Conservation (phyloP, 2,797 vertebrate species). For the Gouania willdenowi region DNA sequence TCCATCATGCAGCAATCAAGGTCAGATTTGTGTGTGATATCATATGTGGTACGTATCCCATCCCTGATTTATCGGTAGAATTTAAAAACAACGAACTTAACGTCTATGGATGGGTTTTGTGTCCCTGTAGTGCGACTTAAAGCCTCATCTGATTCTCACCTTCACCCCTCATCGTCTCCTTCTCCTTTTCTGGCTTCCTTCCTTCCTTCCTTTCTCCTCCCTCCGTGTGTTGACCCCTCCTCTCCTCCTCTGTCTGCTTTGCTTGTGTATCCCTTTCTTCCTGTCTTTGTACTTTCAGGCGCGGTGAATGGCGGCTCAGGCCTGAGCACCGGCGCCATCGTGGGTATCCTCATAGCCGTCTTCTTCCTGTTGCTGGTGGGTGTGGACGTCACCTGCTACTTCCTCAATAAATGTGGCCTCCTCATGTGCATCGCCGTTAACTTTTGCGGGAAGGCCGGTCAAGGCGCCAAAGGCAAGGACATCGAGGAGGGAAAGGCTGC, state of each 20-base stretch:
- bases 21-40: too few species aligned
- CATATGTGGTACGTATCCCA: too few species aligned
- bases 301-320: constrained; percentile 68
- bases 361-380: constrained; percentile 89
- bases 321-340: constrained; percentile 91
- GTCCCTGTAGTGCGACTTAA: too few species aligned
- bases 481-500: constrained; percentile 96
- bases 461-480: constrained; percentile 91
- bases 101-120: too few species aligned
- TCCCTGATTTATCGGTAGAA: too few species aligned
- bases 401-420: constrained; percentile 97
- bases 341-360: constrained; percentile 93
- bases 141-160: constrained; percentile 20
- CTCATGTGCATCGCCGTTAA: constrained; percentile 98
- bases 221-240: constrained; percentile 19
- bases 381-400: constrained; percentile 96
- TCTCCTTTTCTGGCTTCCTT: constrained; percentile 15
- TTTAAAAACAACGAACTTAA: too few species aligned
- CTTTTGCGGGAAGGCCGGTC: constrained; percentile 90
- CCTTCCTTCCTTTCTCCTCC: constrained; percentile 39
- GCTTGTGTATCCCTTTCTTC: too few species aligned
- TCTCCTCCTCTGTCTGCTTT: background rate
- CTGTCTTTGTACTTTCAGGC: constrained; percentile 63
- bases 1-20: too few species aligned
- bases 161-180: constrained; percentile 34